A percentile compares a stretch with the other conserved stretches of the same genome.
These are phyloP conservation scores for Caloenas nicobarica DNA, from an alignment of 2,113 vertebrate genomes.

Conservation along the genomic window DNA sequence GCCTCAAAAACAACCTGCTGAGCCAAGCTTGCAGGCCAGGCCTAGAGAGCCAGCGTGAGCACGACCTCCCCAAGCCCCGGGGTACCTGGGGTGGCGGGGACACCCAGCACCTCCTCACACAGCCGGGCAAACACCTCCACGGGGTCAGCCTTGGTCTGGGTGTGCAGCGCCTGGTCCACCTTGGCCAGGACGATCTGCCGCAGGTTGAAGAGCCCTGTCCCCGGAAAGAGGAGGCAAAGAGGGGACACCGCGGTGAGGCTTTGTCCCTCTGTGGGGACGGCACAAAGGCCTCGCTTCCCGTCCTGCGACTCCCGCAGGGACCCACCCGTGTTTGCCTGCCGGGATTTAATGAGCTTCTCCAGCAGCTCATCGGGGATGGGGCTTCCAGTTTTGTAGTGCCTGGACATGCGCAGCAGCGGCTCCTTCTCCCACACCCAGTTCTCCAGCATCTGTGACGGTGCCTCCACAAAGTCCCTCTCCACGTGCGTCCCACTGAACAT, in stretches of 20 bases:
- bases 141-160: slow-evolving; percentile 78
- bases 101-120: slow-evolving; percentile 86
- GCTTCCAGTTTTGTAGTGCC: slow-evolving; percentile 83
- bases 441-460: slow-evolving; percentile 97
- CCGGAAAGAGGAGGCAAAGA: background rate
- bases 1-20: background rate
- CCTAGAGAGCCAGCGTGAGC: background rate
- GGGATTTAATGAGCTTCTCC: slow-evolving; percentile 91
- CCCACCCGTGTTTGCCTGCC: slow-evolving; percentile 93
- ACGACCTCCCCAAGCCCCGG: rapidly evolving
- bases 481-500: slow-evolving; percentile 98
- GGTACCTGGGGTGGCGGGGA: slow-evolving; percentile 89
- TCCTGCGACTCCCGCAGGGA: background rate
- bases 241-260: rapidly evolving
- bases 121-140: slow-evolving; percentile 86
- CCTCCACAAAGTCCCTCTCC: slow-evolving; percentile 96
- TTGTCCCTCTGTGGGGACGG: background rate
- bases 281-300: rapidly evolving
- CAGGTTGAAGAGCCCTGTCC: slow-evolving; percentile 91
- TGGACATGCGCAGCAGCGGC: slow-evolving; percentile 91
- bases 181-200: slow-evolving; percentile 95
- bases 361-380: slow-evolving; percentile 86
- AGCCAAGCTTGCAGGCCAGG: background rate
- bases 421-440: slow-evolving; percentile 99
- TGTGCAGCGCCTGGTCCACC: slow-evolving; percentile 94